A percentile compares a stretch with the other conserved stretches of the same genome.
Evolutionary conservation across 2,797 vertebrate species (phyloP).

Genomic region (Dipus sagitta): DNA sequence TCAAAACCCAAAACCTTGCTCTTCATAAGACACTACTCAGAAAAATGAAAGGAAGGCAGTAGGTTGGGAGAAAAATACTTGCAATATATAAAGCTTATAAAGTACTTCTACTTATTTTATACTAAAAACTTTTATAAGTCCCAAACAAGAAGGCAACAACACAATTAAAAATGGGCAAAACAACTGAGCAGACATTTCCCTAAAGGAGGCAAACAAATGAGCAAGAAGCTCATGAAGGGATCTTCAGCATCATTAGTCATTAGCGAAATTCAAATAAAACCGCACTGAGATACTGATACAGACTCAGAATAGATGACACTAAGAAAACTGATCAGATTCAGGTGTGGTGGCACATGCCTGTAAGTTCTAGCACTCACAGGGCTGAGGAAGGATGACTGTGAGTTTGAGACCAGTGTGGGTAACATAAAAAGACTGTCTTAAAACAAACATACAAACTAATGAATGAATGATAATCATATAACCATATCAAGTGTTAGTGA

Average conservation of each 20-base stretch:
- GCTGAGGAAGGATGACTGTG: background rate
- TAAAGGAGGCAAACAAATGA: slow-evolving; percentile 42
- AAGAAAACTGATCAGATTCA: background rate
- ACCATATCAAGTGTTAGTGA: background rate
- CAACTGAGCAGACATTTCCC: background rate
- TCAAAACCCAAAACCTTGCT: background rate
- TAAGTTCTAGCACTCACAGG: background rate
- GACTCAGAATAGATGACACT: background rate
- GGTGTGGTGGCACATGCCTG: background rate
- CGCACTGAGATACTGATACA: background rate
- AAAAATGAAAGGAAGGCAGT: slow-evolving; percentile 36
- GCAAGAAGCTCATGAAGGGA: background rate
- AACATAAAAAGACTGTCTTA: background rate
- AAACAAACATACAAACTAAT: too few relatives aligned
- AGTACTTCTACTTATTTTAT: background rate
- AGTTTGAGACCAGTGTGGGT: background rate
- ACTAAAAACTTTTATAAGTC: background rate
- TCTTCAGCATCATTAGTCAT: background rate
- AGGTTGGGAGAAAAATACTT: slow-evolving; percentile 2
- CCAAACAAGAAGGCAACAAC: background rate
- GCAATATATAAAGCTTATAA: background rate
- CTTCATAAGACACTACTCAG: slow-evolving; percentile 21
- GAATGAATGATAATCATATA: background rate
- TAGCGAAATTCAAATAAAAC: slow-evolving; percentile 15
- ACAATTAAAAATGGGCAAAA: slow-evolving; percentile 1